These are phyloP conservation scores for Rapana venosa DNA, from an alignment of 2,888 invertebrate genomes.

Conservation along the genomic window DNA sequence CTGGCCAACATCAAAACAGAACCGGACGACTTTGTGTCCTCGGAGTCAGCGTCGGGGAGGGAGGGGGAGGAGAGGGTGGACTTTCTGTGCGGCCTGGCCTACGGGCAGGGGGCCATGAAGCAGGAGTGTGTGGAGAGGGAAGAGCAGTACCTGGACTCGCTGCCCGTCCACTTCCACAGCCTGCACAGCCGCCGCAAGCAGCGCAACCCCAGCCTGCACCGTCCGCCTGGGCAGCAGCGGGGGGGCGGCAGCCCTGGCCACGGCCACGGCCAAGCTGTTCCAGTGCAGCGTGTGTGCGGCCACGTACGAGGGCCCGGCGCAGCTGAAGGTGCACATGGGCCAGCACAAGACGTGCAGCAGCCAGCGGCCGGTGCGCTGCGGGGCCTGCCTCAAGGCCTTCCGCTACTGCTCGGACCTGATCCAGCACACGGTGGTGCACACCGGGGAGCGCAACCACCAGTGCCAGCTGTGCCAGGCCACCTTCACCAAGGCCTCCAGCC, in stretches of 20 bases:
- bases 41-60: not conserved
- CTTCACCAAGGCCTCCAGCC: slow-evolving; percentile 30
- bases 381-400: not conserved
- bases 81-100: not conserved
- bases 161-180: not conserved
- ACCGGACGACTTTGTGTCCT: not conserved
- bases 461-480: slow-evolving; percentile 2
- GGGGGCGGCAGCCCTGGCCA: no score
- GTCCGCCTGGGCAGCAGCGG: not conserved
- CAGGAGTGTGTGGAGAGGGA: not conserved
- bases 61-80: not conserved
- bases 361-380: not conserved
- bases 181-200: not conserved
- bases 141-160: not conserved
- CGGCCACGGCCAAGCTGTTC: not conserved
- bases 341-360: not conserved
- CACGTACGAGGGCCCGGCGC: not conserved
- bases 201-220: not conserved
- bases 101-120: not conserved
- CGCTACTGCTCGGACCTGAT: slow-evolving; percentile 22
- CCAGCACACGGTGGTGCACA: slow-evolving; percentile 27
- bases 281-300: slow-evolving; percentile 20
- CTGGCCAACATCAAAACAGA: slow-evolving; percentile 22
- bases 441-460: slow-evolving; percentile 2
- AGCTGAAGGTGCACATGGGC: not conserved